Evolutionary conservation across 1,140 invertebrate genomes (phyloP), one percentile per base, ranked within the genome.

Genomic region (Drosophila grimshawi): DNA sequence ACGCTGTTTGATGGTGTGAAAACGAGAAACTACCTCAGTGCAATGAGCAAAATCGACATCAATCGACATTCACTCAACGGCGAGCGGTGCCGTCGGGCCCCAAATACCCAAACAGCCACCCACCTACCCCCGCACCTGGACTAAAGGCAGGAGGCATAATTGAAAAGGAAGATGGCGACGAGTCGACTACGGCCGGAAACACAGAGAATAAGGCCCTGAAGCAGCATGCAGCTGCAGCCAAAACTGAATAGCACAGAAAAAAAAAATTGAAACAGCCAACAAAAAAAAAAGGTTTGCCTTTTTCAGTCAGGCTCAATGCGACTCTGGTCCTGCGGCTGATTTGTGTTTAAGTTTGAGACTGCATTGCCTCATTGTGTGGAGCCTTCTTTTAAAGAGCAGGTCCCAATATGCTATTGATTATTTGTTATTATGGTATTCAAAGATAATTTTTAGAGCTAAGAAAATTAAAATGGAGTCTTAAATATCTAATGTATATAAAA

Each of bases 1-100:
- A 68, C 66, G 76, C 82, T 82, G 81, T 70, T 66, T 83, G 81
- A 83, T 85, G 78, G 85, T 89, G 85, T 88, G 85, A 80, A 89
- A 86, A 77, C 75, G 78, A 86, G 63, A 78, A 72, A 70, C 41
- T 46, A 48, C 52, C 64, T 67, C 77, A 66, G 29, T 62, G 62
- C 78, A 80, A 80, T 81, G 79, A 78, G 74, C 69, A 78, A 86
- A 19, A 77, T 69, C 80, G 79, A 78, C 78, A 75, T 61, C 55
- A 52, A 66, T 56, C 52, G 52, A 48, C 63, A 65, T 48, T 43
- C 43, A 59, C 62, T 48, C 45, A 65, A 35, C 51, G 32, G 46
- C 48, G 57, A 60, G 43, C 43, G 43, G 33, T 43, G 65, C 71
- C 66, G 33, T 45, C 27, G 57, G 66, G 53, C 57, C 32, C 4